Evolutionary conservation across 2,797 vertebrate species (phyloP).

Genomic region (Chrysolophus pictus): DNA sequence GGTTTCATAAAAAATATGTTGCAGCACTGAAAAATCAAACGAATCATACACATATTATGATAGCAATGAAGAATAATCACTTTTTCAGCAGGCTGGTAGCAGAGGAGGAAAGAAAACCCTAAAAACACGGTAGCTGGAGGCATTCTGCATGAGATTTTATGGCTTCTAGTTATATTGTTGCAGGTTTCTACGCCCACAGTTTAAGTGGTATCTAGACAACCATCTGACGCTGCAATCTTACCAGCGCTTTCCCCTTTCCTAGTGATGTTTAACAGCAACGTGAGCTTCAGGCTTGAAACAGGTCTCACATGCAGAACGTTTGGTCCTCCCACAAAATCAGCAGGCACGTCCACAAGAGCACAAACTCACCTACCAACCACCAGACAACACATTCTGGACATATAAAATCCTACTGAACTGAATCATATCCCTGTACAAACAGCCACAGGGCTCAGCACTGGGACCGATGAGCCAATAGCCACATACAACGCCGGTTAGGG

Average conservation of each 20-base stretch:
- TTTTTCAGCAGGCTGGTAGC: background rate
- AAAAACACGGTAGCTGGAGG: background rate
- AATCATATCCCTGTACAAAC: background rate
- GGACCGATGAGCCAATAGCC: background rate
- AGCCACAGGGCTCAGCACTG: background rate
- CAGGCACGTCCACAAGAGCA: rapidly evolving
- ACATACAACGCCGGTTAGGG: rapidly evolving
- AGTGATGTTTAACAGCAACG: rapidly evolving
- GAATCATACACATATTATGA: background rate
- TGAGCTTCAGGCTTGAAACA: background rate
- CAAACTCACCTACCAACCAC: background rate
- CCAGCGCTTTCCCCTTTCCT: background rate
- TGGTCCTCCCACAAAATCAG: rapidly evolving
- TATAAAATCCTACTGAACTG: rapidly evolving
- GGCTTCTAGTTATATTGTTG: rapidly evolving
- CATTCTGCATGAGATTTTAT: background rate
- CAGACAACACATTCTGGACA: rapidly evolving
- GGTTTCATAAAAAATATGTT: background rate
- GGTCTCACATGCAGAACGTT: rapidly evolving
- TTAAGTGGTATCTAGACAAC: background rate
- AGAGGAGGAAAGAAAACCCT: background rate
- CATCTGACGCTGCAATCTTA: background rate
- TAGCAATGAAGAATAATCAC: rapidly evolving
- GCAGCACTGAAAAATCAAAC: background rate
- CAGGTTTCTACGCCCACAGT: background rate